Evolutionary conservation across 2,113 vertebrate species (phyloP), one percentile per base, ranked within the genome.

Genomic region (Entelurus aequoreus): DNA sequence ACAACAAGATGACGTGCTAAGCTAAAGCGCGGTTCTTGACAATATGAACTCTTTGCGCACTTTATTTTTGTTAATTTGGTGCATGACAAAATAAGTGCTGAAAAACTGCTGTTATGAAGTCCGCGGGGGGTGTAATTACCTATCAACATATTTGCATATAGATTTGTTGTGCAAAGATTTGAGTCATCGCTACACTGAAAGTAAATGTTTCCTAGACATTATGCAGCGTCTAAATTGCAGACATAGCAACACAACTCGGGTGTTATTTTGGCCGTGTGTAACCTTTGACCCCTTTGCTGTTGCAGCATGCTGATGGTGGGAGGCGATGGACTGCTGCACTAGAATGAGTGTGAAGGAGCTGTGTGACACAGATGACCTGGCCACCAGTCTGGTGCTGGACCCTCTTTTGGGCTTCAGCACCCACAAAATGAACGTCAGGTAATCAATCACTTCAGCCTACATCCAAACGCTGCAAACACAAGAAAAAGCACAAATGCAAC

Each of bases 381-480:
- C 97, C 76, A 99, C 96, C 78, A 94, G 97, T 79, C 90, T 99
- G 92, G 95, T 98, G 90, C 92, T 99, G 90, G 97, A 99, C 84
- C 96, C 97, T 44, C 92, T 98, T 81, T 86, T 99, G 91, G 94
- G 94, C 78, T 99, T 98, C 91, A 97, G 95, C 82, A 98, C 96
- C 73, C 97, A 99, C 84, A 99, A 99, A 89, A 99, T 99, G 97
- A 98, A 98, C 88, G 96, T 97, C 89, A 98, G 95, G 97, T 99
- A 85, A 75, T 9, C n/a, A 12, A 6, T 19, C 11, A 3, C 10
- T 15, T 44, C 0, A n/a, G 6, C 11, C 8, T 42, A 9, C 40
- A 28, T 28, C 28, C 19, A 19, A 19, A 19, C 19, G 19, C 19
- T 28, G 3, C 28, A 28, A 3, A 28, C 28, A 28, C 28, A 28